Conservation (phyloP, 1,140 invertebrate genomes). For the Cecropterus lyciades region DNA sequence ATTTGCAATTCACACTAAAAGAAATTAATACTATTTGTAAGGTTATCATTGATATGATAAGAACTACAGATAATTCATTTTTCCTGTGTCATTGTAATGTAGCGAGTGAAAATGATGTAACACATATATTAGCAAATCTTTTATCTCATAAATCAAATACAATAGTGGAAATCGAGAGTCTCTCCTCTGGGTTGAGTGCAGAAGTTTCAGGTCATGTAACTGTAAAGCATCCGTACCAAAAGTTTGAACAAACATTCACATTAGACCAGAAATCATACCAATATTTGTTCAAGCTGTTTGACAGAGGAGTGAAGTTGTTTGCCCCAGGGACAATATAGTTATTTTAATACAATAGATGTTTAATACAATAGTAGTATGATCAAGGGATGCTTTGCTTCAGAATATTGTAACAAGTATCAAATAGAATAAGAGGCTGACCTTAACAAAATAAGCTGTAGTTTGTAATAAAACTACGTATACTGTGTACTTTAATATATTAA, state of each 20-base stretch:
- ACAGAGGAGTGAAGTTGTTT: slow-evolving; percentile 89
- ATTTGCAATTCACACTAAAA: slow-evolving; percentile 84
- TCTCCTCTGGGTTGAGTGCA: slow-evolving; percentile 87
- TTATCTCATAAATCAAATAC: slow-evolving; percentile 87
- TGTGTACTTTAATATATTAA: too few species aligned
- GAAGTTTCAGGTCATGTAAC: slow-evolving; percentile 88
- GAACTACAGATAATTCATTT: slow-evolving; percentile 59
- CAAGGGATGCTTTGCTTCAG: too few species aligned
- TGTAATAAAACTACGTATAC: too few species aligned
- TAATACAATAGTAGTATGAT: too few species aligned
- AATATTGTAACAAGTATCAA: too few species aligned
- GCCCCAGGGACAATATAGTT: slow-evolving; percentile 84
- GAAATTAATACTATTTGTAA: slow-evolving; percentile 84
- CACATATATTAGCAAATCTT: slow-evolving; percentile 84
- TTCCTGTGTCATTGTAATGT: slow-evolving; percentile 66
- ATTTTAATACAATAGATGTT: slow-evolving; percentile 8
- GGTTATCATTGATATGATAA: slow-evolving; percentile 71
- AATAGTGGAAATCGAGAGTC: slow-evolving; percentile 85
- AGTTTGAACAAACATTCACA: slow-evolving; percentile 62
- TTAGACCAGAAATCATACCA: slow-evolving; percentile 69
- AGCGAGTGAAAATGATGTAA: slow-evolving; percentile 84
- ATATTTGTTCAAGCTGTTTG: slow-evolving; percentile 89
- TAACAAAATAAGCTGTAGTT: too few species aligned
- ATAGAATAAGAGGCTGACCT: too few species aligned
- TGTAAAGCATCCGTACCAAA: slow-evolving; percentile 78